Conservation (phyloP, 2,113 vertebrate species). For the Tupaia tana region DNA sequence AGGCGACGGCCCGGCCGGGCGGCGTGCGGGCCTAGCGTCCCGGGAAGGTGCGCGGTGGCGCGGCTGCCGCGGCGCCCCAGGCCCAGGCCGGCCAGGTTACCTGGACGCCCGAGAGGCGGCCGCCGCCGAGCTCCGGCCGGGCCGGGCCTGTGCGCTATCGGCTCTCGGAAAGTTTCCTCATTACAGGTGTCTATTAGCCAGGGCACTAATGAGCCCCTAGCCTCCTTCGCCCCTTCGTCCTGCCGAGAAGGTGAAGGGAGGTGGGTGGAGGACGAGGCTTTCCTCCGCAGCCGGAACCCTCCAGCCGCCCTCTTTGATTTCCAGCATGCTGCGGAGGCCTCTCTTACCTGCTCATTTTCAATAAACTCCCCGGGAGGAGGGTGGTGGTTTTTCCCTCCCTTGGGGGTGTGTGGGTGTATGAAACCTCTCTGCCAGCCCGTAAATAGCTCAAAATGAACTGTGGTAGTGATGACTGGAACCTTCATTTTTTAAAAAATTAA, state of each 20-base stretch:
- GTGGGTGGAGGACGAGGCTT: background rate
- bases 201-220: slow-evolving; percentile 41
- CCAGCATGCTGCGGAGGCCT: slow-evolving; percentile 64
- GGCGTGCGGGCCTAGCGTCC: slow-evolving; percentile 73
- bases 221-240: background rate
- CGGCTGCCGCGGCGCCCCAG: slow-evolving; percentile 55
- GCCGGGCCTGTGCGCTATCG: background rate
- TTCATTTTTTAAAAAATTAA: background rate
- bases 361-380: slow-evolving; percentile 63
- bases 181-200: slow-evolving; percentile 83
- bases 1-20: slow-evolving; percentile 28
- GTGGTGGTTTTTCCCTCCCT: slow-evolving; percentile 50
- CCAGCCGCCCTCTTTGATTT: slow-evolving; percentile 51
- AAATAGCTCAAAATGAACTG: slow-evolving; percentile 59
- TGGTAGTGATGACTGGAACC: slow-evolving; percentile 1
- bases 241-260: slow-evolving; percentile 43
- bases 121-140: background rate
- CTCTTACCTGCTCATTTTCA: slow-evolving; percentile 71
- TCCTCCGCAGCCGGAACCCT: background rate
- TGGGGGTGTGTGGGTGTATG: slow-evolving; percentile 58
- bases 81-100: slow-evolving; percentile 64
- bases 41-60: slow-evolving; percentile 70
- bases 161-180: slow-evolving; percentile 76
- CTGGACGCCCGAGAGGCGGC: slow-evolving; percentile 64
- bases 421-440: slow-evolving; percentile 31